A percentile compares a stretch with the other conserved stretches of the same genome.
These are phyloP conservation scores for Megathymus violae DNA, from an alignment of 1,140 invertebrate genomes.

Conservation along the genomic window DNA sequence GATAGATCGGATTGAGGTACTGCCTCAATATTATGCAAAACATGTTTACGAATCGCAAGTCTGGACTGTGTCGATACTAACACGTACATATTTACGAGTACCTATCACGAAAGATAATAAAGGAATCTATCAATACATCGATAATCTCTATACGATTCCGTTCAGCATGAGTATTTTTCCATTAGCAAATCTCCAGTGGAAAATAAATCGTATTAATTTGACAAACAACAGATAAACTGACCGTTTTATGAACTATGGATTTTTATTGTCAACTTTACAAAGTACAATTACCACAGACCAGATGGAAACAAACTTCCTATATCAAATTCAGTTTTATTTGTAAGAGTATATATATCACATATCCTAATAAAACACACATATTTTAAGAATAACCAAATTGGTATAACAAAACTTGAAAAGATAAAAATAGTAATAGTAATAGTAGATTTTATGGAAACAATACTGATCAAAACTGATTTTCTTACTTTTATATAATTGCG, in stretches of 20 bases:
- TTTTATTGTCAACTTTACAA: neutral
- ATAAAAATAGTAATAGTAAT: no score
- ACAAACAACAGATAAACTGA: slow-evolving; percentile 33
- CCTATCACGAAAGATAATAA: slow-evolving; percentile 25
- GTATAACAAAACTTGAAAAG: no score
- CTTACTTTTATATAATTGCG: no score
- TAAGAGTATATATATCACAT: neutral
- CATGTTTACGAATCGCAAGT: slow-evolving; percentile 19
- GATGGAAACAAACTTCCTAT: neutral
- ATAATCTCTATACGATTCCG: slow-evolving; percentile 36
- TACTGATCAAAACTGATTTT: no score
- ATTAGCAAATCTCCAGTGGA: slow-evolving; percentile 33
- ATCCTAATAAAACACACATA: no score
- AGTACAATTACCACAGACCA: neutral
- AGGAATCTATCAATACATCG: slow-evolving; percentile 35
- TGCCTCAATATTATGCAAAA: slow-evolving; percentile 11
- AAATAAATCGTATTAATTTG: slow-evolving; percentile 33
- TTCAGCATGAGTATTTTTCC: slow-evolving; percentile 41
- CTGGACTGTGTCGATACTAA: slow-evolving; percentile 15
- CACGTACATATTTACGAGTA: slow-evolving; percentile 3
- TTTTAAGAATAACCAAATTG: no score
- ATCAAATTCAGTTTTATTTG: neutral
- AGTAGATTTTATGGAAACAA: no score
- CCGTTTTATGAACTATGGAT: neutral
- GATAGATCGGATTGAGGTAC: slow-evolving; percentile 5